phyloP scores from a whole-genome alignment of 2,888 invertebrate species.

The Drosophila buzzatii region DNA sequence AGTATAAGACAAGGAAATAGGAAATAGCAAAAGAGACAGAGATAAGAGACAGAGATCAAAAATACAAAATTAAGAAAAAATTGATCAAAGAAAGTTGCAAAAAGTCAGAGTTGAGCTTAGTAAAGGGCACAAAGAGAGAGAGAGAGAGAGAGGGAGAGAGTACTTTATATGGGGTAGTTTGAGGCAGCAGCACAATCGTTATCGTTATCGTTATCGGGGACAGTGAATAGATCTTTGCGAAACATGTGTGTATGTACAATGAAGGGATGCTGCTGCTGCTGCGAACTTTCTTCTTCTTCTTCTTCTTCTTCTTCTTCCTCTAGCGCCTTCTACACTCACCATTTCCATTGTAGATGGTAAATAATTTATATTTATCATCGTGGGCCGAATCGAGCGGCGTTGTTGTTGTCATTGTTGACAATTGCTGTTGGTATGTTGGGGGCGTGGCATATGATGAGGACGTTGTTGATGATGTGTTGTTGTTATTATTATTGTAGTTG shows the following conservation, averaged over 20 bases:
- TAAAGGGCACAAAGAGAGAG: conserved; percentile 27
- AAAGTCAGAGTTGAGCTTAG: neutral
- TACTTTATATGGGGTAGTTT: neutral
- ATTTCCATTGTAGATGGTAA: conserved; percentile 85
- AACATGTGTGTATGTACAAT: neutral
- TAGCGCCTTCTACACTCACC: conserved; percentile 82
- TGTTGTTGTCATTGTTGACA: conserved; percentile 72
- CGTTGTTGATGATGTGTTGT: conserved; percentile 69
- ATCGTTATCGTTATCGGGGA: conserved; percentile 7
- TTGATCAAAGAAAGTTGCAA: conserved; percentile 13
- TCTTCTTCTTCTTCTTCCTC: conserved; percentile 2
- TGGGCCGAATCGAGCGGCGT: conserved; percentile 69
- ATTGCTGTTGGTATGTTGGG: conserved; percentile 77
- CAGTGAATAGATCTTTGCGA: neutral
- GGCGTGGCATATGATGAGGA: conserved; percentile 75
- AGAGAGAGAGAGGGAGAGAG: neutral
- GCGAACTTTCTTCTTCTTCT: conserved; percentile 6
- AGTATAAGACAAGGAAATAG: neutral
- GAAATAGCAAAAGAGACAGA: conserved; percentile 3
- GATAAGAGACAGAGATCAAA: neutral
- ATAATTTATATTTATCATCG: conserved; percentile 85
- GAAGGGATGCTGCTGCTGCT: conserved; percentile 4
- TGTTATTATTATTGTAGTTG: conserved; percentile 44
- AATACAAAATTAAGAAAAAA: conserved; percentile 3
- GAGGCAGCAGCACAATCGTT: conserved; percentile 28